Base-by-base conservation (phyloP, 2,888 invertebrate species). In the Gastrophysa polygoni region DNA sequence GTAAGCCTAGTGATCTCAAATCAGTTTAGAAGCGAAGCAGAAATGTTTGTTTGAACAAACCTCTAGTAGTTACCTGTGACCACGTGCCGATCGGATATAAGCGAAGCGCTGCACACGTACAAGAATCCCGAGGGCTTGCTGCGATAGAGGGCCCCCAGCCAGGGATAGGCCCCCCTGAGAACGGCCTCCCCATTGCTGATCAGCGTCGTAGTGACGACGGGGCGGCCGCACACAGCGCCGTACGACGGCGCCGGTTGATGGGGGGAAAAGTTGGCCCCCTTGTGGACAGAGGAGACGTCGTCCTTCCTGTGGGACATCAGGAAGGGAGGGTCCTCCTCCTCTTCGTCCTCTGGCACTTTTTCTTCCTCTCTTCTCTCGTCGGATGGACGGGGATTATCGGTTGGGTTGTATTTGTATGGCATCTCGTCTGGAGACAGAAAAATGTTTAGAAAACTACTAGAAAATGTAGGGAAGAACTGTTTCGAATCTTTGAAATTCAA, bases 61-160 rank as follows among this genome's bases (percentile, higher is more conserved):
- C 5, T 28, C 8, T 8, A 28, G 8, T 32, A 11, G 32, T 66
- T 70, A 80, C 80, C 80, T 57, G 82, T 81, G 1, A 81, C 71
- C 2, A 80, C 76, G 57, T 80, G 80, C 57, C 63, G 73, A 21
- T 73, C 64, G 2, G 81, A 80, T 20, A 82, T 73, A 28, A 82
- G 66, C 3, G 78, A 77, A 5, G 77, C 79, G 20, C 80, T 78
- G 61, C 82, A 82, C 54, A 75, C 78, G 63, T 80, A 82, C 28
- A 73, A 75, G 29, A 80, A 65, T 20, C 77, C 78, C 4, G 72
- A 68, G 5, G 73, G 67, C n/a, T 75, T 72, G 21, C 76, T 77
- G 5, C 68, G 66, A 61, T 81, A 82, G 16, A 82, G 67, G 0
- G 82, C 81, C 1, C 73, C 79, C 57, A 82, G 66, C 82, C 82